A percentile compares a stretch with the other conserved stretches of the same genome.
Evolutionary conservation across 2,113 vertebrate species (phyloP).

Genomic region (Cyprinus carpio): DNA sequence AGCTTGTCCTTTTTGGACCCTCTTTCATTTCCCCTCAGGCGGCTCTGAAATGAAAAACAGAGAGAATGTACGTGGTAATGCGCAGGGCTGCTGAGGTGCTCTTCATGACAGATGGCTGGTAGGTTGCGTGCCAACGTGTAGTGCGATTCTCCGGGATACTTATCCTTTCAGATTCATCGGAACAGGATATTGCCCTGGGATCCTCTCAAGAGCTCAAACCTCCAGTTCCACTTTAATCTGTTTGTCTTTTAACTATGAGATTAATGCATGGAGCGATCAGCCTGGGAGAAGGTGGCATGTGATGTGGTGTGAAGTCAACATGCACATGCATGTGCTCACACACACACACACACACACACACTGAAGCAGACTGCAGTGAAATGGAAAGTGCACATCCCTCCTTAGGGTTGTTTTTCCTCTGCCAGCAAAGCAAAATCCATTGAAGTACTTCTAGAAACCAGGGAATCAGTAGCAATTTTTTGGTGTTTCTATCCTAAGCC

Average conservation of each 20-base stretch:
- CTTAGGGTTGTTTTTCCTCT: background rate
- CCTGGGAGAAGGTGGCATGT: conserved; percentile 4
- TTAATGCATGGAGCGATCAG: background rate
- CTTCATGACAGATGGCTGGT: conserved; percentile 65
- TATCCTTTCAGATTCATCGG: conserved; percentile 64
- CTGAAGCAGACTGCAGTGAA: background rate
- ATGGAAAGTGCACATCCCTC: background rate
- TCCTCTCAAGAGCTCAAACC: conserved; percentile 49
- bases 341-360: background rate
- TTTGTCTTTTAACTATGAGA: conserved; percentile 47
- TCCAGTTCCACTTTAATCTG: conserved; percentile 40
- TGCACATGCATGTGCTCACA: background rate
- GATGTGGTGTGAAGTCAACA: conserved; percentile 5
- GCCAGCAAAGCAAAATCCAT: background rate
- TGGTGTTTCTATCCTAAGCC: too few relatives aligned
- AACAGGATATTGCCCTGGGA: conserved; percentile 63
- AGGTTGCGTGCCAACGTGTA: conserved; percentile 48
- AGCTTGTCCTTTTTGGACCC: conserved; percentile 55
- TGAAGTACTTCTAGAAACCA: background rate
- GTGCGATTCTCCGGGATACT: conserved; percentile 50
- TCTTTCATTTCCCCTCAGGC: conserved; percentile 52
- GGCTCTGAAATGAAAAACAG: conserved; percentile 52
- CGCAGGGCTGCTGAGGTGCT: conserved; percentile 35
- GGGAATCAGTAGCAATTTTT: background rate
- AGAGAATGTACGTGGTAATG: conserved; percentile 39